Percentiles rank a stretch among this genome's conserved stretches.
phyloP scores from a whole-genome alignment of 2,113 vertebrate genomes.

The Rynchops niger region DNA sequence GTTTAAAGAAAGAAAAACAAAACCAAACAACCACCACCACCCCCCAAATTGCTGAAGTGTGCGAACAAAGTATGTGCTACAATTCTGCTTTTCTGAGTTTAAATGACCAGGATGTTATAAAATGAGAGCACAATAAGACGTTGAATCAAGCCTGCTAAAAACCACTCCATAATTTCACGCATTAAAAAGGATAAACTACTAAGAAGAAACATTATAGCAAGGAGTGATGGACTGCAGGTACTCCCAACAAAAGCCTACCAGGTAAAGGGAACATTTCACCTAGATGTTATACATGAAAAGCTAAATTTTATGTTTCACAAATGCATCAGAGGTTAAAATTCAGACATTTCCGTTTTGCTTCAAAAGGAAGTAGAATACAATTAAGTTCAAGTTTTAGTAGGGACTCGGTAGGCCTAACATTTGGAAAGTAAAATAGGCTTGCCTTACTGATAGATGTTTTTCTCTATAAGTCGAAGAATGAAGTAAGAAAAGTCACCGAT shows the following conservation, averaged over 20 bases:
- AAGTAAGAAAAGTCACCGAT: background rate
- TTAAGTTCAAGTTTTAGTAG: background rate
- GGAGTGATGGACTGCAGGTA: background rate
- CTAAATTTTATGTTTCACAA: background rate
- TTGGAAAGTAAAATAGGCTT: background rate
- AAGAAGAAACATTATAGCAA: background rate
- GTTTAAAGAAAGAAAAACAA: background rate
- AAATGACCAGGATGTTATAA: background rate
- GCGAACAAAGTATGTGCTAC: background rate
- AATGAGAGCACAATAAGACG: background rate
- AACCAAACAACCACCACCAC: background rate
- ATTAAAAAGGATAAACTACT: background rate
- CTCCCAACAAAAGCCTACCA: background rate
- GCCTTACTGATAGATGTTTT: background rate
- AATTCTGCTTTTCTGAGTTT: background rate
- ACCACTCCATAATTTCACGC: background rate
- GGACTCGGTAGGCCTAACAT: background rate
- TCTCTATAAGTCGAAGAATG: background rate
- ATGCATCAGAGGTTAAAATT: background rate
- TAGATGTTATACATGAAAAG: fast-evolving
- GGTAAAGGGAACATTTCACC: background rate
- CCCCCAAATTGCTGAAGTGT: background rate
- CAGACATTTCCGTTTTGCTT: background rate
- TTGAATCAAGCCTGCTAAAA: background rate
- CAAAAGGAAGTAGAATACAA: background rate